phyloP scores from a whole-genome alignment of 1,140 invertebrate genomes.

The Pseudomyrmex concolor region DNA sequence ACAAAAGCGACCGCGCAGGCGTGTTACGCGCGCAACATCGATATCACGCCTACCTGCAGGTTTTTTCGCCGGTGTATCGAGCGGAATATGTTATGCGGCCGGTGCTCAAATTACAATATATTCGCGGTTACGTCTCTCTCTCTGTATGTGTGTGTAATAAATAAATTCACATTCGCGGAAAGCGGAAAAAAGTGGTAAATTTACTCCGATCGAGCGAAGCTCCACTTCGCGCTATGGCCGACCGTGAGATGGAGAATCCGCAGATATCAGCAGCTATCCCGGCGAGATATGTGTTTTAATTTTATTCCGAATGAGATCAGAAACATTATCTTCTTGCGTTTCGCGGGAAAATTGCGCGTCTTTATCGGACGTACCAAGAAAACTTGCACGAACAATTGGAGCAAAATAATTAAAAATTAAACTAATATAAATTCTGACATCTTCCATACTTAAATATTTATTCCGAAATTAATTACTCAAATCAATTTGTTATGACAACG shows the following conservation, averaged over 20 bases:
- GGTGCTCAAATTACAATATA: slow-evolving; percentile 13
- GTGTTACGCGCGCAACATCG: not conserved
- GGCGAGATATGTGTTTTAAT: slow-evolving; percentile 19
- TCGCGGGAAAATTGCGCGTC: not conserved
- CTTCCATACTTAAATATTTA: too few relatives aligned
- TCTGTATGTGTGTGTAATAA: not conserved
- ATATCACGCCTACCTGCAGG: slow-evolving; percentile 1
- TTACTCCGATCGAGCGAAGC: not conserved
- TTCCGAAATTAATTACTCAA: too few relatives aligned
- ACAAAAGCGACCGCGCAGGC: slow-evolving; percentile 1
- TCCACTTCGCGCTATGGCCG: not conserved
- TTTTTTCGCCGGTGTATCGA: slow-evolving; percentile 18
- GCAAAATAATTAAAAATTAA: not conserved
- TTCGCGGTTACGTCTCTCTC: not conserved
- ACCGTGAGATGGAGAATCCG: not conserved
- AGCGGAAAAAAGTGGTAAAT: not conserved
- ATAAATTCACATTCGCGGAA: slow-evolving; percentile 43
- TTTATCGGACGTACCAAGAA: not conserved
- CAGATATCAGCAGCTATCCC: not conserved
- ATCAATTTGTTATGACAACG: too few relatives aligned
- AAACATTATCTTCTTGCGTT: not conserved
- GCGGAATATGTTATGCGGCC: slow-evolving; percentile 40
- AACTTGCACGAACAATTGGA: too few relatives aligned
- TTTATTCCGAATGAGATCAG: not conserved
- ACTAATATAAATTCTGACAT: not conserved